Evolutionary conservation across 1,140 invertebrate species (phyloP).

Genomic region (Anoplophora glabripennis): DNA sequence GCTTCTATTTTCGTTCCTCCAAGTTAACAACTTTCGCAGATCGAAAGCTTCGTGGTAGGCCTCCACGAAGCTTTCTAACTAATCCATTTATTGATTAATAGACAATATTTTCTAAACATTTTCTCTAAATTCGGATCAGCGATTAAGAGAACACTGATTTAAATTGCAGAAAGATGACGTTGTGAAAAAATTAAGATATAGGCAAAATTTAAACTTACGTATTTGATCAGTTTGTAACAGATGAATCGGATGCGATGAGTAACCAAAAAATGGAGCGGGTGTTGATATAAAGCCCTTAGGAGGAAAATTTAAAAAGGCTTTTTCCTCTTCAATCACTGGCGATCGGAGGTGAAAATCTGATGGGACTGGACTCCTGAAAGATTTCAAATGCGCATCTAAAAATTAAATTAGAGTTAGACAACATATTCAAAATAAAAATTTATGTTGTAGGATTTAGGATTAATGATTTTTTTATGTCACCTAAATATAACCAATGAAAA

Average conservation of each 20-base stretch:
- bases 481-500: too few species aligned
- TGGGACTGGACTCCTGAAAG: constrained; percentile 4
- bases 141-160: too few species aligned
- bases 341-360: constrained; percentile 6
- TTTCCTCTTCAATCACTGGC: constrained; percentile 17
- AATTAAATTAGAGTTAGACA: background rate
- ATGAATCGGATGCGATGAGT: constrained; percentile 19
- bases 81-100: too few species aligned
- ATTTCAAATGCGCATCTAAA: constrained; percentile 21
- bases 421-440: too few species aligned
- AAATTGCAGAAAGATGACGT: too few species aligned
- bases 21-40: too few species aligned
- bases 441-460: background rate
- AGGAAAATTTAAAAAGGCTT: constrained; percentile 15
- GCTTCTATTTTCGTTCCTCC: too few species aligned
- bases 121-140: too few species aligned
- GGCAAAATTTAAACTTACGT: constrained; percentile 5
- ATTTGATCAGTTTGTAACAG: constrained; percentile 24
- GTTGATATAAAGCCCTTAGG: constrained; percentile 14
- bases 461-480: background rate
- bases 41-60: too few species aligned
- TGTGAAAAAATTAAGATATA: too few species aligned
- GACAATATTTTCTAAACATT: too few species aligned
- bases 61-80: too few species aligned
- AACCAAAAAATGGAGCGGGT: constrained; percentile 20